Conservation (phyloP, 2,888 invertebrate species). For the Asteroscopus sphinx region DNA sequence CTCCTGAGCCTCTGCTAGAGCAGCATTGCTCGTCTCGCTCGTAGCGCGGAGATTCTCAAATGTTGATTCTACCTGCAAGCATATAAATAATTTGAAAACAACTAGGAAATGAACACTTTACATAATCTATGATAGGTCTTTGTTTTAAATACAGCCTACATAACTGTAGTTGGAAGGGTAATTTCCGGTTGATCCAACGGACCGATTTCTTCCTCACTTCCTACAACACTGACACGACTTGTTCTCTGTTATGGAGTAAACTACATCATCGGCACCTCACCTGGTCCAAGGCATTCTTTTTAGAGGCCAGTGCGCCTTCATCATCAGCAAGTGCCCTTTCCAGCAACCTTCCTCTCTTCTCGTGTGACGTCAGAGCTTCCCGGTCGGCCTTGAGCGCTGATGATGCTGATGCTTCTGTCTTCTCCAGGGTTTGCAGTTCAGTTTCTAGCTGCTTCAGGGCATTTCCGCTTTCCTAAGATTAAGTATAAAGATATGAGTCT, state of each 20-base stretch:
- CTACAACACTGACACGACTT: too few species aligned
- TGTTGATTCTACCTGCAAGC: conserved; percentile 86
- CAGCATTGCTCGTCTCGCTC: conserved; percentile 91
- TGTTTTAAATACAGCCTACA: too few species aligned
- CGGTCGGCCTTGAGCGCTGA: conserved; percentile 89
- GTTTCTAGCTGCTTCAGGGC: conserved; percentile 91
- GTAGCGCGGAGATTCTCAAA: conserved; percentile 92
- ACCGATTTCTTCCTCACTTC: too few species aligned
- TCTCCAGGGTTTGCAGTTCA: conserved; percentile 91
- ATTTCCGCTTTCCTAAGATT: conserved; percentile 91
- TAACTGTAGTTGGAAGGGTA: too few species aligned
- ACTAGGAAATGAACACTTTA: too few species aligned
- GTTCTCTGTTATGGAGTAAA: not conserved
- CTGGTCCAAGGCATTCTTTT: conserved; percentile 38
- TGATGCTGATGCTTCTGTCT: conserved; percentile 91
- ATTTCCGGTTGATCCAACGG: too few species aligned
- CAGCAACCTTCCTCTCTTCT: conserved; percentile 92
- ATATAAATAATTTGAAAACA: too few species aligned
- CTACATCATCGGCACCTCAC: conserved; percentile 3
- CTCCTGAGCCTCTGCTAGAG: conserved; percentile 93
- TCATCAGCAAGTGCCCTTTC: conserved; percentile 92
- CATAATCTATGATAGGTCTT: too few species aligned
- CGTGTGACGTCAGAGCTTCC: conserved; percentile 82
- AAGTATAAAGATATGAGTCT: too few species aligned
- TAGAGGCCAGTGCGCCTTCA: conserved; percentile 78